Evolutionary conservation across 1,140 invertebrate species (phyloP).

Genomic region (Meloidogyne exigua): DNA sequence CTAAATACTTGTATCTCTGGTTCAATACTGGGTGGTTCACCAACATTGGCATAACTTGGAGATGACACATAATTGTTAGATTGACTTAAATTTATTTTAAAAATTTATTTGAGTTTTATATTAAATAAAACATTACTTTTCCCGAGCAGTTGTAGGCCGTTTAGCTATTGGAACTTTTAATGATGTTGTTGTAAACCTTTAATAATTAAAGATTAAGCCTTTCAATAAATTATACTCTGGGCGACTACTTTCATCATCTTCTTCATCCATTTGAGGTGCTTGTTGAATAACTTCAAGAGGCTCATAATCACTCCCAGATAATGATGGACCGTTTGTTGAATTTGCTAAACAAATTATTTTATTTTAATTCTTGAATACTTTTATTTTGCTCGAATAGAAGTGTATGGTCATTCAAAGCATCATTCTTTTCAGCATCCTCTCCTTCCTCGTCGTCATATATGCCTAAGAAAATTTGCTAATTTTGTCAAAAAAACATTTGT

Average conservation of each 20-base stretch:
- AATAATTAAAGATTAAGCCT: too few relatives aligned
- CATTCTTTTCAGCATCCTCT: neutral
- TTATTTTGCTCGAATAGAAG: neutral
- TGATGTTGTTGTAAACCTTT: neutral
- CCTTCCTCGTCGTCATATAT: neutral
- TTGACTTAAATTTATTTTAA: neutral
- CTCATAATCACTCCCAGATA: neutral
- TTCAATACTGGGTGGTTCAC: neutral
- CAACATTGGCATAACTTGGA: neutral
- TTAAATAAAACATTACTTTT: neutral
- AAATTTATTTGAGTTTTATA: neutral
- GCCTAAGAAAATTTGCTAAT: neutral
- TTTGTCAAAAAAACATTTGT: neutral
- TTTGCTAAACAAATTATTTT: neutral
- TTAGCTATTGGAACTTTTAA: neutral
- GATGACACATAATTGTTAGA: neutral
- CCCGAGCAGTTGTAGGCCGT: neutral
- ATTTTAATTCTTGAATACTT: neutral
- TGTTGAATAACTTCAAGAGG: neutral
- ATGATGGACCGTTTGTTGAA: neutral
- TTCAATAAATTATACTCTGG: neutral
- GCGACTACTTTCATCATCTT: neutral
- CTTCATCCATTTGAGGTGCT: neutral
- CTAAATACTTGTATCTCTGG: conserved; percentile 9
- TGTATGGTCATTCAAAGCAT: neutral